Base-by-base conservation (phyloP, 2,113 vertebrate species). In the Nerophis ophidion region DNA sequence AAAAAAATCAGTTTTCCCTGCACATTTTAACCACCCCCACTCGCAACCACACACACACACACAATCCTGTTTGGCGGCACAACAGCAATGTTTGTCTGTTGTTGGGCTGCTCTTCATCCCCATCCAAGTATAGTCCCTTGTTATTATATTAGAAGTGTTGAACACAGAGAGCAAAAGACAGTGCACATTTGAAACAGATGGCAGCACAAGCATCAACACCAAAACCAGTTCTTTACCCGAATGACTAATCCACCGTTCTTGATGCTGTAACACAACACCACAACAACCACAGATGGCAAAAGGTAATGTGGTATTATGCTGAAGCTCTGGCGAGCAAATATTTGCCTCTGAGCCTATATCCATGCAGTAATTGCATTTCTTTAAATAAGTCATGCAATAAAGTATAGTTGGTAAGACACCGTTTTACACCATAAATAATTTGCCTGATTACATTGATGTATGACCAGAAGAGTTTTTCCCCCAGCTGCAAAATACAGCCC, bases 131-230 rank as follows among this genome's bases (percentile, higher is more conserved):
- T 26, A 65, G 57, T 65, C 78, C 68, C 72, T 73, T 36, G 71
- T 75, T 74, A 63, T 53, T 50, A 56, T 64, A 72, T 72, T 74
- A 60, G 68, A 67, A 55, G 68, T 75, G 70, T 62, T 75, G 54
- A 85, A 69, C 66, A 79, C 60, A 67, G 34, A 75, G 64, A 71
- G 70, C 56, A 80, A 11, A 67, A 47, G 34, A 79, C 51, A 38
- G 53, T 44, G 65, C 57, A 64, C 56, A 70, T 73, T 68, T 74
- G 66, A 80, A 77, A 79, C 52, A 79, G 65, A 84, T 76, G 71
- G 76, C 62, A 62, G 59, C 72, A 65, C 47, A 42, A 60, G 61
- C 59, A 61, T 61, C 36, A 64, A 71, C 73, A 40, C 54, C 57
- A 51, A 44, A 74, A 66, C 61, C 65, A 68, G 54, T 40, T 49